Conservation (phyloP, 2,797 vertebrate genomes). For the Rhinoraja longicauda region DNA sequence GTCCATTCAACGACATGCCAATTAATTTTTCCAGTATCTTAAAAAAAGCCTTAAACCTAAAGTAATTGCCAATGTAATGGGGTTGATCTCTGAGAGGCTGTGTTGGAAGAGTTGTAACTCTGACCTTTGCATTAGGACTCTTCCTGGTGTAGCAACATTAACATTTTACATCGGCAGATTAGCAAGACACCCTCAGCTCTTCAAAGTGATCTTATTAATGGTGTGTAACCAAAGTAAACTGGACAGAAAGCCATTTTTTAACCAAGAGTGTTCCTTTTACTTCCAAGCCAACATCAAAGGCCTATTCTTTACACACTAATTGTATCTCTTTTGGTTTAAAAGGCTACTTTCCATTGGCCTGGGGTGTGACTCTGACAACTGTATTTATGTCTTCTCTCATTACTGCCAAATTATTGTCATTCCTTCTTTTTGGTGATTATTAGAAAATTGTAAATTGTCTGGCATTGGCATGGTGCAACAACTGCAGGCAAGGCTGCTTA, state of each 20-base stretch:
- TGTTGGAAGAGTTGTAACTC: neutral
- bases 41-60: constrained; percentile 12
- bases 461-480: neutral
- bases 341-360: constrained; percentile 55
- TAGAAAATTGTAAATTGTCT: constrained; percentile 46
- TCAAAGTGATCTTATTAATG: constrained; percentile 57
- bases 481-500: neutral
- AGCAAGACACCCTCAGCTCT: constrained; percentile 40
- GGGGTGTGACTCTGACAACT: constrained; percentile 58
- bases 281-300: constrained; percentile 71
- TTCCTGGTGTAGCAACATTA: constrained; percentile 25
- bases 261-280: neutral
- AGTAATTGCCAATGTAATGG: neutral
- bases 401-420: constrained; percentile 45
- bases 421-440: constrained; percentile 51
- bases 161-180: constrained; percentile 38
- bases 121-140: constrained; percentile 55
- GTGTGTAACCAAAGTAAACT: constrained; percentile 52
- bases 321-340: constrained; percentile 62
- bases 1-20: neutral
- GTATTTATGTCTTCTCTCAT: constrained; percentile 53
- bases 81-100: neutral
- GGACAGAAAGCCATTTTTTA: constrained; percentile 54
- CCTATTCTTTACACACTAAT: constrained; percentile 65
- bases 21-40: constrained; percentile 18